A percentile compares a stretch with the other conserved stretches of the same genome.
These are phyloP conservation scores for Apamea crenata DNA, from an alignment of 2,888 invertebrate species.

Conservation along the genomic window DNA sequence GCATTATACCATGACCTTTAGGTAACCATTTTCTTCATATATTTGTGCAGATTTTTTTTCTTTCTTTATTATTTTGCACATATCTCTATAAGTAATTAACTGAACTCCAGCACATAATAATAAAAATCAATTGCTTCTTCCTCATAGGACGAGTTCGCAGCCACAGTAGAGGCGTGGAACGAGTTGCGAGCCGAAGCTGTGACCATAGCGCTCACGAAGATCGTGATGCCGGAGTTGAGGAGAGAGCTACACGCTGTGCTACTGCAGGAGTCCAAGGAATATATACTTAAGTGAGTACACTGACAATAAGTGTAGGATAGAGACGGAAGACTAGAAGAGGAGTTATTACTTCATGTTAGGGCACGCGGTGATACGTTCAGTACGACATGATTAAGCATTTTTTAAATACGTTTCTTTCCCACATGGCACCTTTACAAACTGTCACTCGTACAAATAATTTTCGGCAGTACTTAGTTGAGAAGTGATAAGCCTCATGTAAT, in stretches of 20 bases:
- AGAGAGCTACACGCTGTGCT: conserved; percentile 95
- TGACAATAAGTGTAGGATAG: not conserved
- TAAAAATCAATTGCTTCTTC: not conserved
- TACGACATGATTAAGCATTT: not conserved
- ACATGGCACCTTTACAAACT: not conserved
- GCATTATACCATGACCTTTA: too few species aligned
- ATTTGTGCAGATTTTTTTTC: not conserved
- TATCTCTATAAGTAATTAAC: not conserved
- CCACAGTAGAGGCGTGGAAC: conserved; percentile 99
- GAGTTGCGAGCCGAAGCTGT: conserved; percentile 96
- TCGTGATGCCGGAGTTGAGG: conserved; percentile 97
- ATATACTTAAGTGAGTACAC: conserved; percentile 92
- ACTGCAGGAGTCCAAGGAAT: conserved; percentile 96
- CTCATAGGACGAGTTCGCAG: conserved; percentile 96
- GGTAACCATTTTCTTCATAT: not conserved
- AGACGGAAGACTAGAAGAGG: not conserved
- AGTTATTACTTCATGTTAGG: not conserved
- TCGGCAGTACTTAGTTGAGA: not conserved
- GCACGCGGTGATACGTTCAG: not conserved
- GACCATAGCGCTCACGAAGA: conserved; percentile 95
- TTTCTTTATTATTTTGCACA: not conserved
- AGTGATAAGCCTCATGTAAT: not conserved
- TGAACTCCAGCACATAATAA: not conserved
- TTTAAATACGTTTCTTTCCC: not conserved
- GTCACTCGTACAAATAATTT: not conserved